These are phyloP conservation scores for Agonum fuliginosum DNA, from an alignment of 2,888 invertebrate genomes.

Conservation along the genomic window DNA sequence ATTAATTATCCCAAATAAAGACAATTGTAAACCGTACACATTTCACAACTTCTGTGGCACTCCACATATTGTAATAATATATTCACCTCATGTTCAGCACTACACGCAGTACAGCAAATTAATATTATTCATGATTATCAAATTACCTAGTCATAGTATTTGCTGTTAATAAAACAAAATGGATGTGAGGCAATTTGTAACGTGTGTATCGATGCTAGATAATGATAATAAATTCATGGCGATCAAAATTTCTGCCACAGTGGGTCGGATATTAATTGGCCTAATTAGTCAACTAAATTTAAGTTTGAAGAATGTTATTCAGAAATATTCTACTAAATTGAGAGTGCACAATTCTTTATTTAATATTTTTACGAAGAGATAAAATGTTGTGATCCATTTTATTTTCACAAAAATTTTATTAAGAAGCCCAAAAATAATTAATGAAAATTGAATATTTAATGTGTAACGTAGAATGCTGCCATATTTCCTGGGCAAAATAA, in stretches of 20 bases:
- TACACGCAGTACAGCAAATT: constrained; percentile 4
- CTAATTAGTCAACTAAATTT: neutral
- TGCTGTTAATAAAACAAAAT: constrained; percentile 36
- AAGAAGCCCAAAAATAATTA: no score
- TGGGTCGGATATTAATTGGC: neutral
- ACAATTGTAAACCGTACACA: no score
- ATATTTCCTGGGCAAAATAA: no score
- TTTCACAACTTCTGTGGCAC: neutral
- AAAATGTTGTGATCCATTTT: no score
- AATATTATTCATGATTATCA: constrained; percentile 39
- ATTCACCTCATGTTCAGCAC: neutral
- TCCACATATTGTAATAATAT: neutral
- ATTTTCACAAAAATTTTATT: no score
- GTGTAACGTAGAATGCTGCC: no score
- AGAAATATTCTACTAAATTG: no score
- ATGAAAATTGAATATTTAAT: no score
- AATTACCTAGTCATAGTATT: constrained; percentile 28
- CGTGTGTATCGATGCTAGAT: neutral
- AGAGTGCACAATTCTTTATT: no score
- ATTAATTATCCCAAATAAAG: neutral
- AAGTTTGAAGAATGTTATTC: no score
- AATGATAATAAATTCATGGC: constrained; percentile 18
- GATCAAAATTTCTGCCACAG: constrained; percentile 2
- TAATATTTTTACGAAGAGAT: no score
- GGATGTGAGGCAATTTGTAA: constrained; percentile 41